These are phyloP conservation scores for Isichthys henryi DNA, from an alignment of 2,113 vertebrate genomes.

Conservation along the genomic window DNA sequence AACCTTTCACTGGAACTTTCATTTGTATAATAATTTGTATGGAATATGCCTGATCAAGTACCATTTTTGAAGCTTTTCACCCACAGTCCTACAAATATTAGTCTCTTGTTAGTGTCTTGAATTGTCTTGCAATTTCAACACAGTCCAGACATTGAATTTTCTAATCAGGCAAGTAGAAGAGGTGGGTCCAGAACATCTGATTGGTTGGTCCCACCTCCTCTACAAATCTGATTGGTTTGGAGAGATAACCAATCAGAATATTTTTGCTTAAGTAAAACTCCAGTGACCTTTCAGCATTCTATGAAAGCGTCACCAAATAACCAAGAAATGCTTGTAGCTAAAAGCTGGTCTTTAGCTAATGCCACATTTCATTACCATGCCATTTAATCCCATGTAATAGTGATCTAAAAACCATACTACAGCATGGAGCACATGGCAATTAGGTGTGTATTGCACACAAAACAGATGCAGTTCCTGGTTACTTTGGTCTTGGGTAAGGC, in stretches of 20 bases:
- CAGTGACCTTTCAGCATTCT: too few species aligned
- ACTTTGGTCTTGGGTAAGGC: background rate
- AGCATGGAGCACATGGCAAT: background rate
- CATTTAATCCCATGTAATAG: background rate
- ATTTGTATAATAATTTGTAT: background rate
- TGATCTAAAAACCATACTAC: background rate
- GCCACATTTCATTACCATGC: background rate
- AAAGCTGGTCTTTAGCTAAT: background rate
- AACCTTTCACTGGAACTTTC: background rate
- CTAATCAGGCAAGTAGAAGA: background rate
- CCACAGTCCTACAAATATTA: background rate
- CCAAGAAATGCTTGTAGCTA: background rate
- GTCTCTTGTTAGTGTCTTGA: background rate
- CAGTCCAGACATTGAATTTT: background rate
- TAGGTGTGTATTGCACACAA: background rate
- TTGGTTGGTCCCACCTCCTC: too few species aligned
- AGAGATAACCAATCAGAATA: too few species aligned
- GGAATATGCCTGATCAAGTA: background rate
- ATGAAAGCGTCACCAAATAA: background rate
- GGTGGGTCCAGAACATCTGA: too few species aligned
- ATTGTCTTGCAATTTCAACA: background rate
- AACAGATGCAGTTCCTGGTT: background rate
- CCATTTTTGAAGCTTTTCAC: background rate
- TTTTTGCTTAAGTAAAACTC: too few species aligned
- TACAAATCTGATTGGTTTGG: too few species aligned